phyloP scores from a whole-genome alignment of 2,888 invertebrate species.

The Sesamia inferens region DNA sequence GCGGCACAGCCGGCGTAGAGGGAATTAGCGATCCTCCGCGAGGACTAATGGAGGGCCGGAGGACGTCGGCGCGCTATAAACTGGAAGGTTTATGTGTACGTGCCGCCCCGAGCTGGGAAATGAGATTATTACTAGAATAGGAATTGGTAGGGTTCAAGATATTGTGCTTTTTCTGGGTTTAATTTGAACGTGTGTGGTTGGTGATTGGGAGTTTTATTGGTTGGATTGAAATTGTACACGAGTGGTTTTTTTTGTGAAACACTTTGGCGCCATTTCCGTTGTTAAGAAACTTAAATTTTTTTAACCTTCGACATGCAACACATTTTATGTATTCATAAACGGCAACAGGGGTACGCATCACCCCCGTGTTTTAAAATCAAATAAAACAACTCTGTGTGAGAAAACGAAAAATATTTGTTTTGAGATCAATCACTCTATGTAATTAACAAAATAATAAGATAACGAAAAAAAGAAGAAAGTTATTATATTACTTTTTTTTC shows the following conservation, averaged over 20 bases:
- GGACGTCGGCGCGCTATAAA: conserved; percentile 60
- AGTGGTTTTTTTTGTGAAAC: neutral
- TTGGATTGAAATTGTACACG: neutral
- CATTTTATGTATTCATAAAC: no score
- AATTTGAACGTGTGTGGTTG: conserved; percentile 25
- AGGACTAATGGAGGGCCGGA: conserved; percentile 62
- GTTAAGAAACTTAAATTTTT: no score
- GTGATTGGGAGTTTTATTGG: neutral
- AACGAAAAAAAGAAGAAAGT: no score
- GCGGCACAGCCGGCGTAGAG: conserved; percentile 55
- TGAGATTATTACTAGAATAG: conserved; percentile 61
- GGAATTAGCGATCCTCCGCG: conserved; percentile 65
- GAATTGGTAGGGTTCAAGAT: conserved; percentile 53
- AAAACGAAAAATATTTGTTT: no score
- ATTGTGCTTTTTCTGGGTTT: conserved; percentile 32
- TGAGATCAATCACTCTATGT: no score
- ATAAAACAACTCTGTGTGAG: no score
- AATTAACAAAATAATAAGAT: no score
- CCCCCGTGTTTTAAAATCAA: no score
- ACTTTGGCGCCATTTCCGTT: no score
- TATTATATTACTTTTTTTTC: no score
- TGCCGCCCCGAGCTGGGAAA: conserved; percentile 49
- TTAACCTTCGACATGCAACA: no score
- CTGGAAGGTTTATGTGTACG: conserved; percentile 59
- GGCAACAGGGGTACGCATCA: no score